These are phyloP conservation scores for Homarus gammarus DNA, from an alignment of 2,888 invertebrate genomes.

Conservation along the genomic window DNA sequence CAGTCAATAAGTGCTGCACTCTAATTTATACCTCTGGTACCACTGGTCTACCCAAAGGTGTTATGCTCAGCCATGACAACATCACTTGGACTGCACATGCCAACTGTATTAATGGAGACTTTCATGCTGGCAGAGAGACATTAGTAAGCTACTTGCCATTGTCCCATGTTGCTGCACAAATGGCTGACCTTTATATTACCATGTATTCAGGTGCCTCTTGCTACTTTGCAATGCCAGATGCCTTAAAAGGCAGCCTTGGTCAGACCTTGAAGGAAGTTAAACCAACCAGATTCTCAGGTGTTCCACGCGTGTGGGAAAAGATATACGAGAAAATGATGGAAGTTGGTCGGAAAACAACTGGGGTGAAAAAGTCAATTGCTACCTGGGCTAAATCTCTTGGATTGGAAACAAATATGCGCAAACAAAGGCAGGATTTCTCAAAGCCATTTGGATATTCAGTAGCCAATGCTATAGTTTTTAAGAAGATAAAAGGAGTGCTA, in stretches of 20 bases:
- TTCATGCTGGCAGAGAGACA: constrained; percentile 80
- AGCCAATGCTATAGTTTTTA: constrained; percentile 89
- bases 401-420: constrained; percentile 82
- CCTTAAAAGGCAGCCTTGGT: constrained; percentile 89
- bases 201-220: constrained; percentile 85
- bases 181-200: constrained; percentile 88
- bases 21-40: constrained; percentile 94
- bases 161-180: constrained; percentile 93
- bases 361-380: constrained; percentile 86
- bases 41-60: constrained; percentile 93
- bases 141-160: constrained; percentile 91
- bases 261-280: constrained; percentile 87
- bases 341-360: constrained; percentile 83
- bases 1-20: constrained; percentile 91
- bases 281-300: constrained; percentile 91
- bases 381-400: constrained; percentile 88
- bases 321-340: constrained; percentile 92
- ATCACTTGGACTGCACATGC: constrained; percentile 85
- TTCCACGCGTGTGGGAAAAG: constrained; percentile 96
- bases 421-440: constrained; percentile 79
- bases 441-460: constrained; percentile 87
- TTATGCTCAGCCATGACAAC: constrained; percentile 95
- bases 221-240: constrained; percentile 95
- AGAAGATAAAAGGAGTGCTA: constrained; percentile 87
- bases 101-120: constrained; percentile 82